These are phyloP conservation scores for Antennarius maculatus DNA, from an alignment of 2,797 vertebrate species.

Conservation along the genomic window DNA sequence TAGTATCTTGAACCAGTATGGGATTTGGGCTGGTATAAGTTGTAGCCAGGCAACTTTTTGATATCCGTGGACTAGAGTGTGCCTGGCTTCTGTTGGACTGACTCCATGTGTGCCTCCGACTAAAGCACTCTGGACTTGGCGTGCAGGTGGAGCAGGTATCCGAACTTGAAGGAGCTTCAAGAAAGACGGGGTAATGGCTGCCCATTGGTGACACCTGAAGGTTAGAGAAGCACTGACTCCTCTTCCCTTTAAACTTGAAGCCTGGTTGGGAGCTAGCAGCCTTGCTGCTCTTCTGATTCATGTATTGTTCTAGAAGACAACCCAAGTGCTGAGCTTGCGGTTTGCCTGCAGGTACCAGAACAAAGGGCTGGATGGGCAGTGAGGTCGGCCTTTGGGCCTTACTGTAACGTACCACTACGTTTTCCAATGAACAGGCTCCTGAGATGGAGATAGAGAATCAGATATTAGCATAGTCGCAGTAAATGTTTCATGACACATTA, in stretches of 20 bases:
- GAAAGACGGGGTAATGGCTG: slow-evolving; percentile 83
- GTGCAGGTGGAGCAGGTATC: slow-evolving; percentile 90
- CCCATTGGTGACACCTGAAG: slow-evolving; percentile 84
- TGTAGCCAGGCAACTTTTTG: slow-evolving; percentile 27
- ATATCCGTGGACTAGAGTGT: slow-evolving; percentile 22
- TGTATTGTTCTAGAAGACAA: slow-evolving; percentile 88
- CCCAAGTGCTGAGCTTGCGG: slow-evolving; percentile 76
- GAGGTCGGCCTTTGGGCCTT: slow-evolving; percentile 95
- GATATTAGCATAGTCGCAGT: neutral
- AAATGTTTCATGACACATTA: neutral
- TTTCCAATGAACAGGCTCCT: slow-evolving; percentile 75
- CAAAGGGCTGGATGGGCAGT: slow-evolving; percentile 94
- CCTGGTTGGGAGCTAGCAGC: slow-evolving; percentile 48
- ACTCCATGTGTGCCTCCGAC: slow-evolving; percentile 50
- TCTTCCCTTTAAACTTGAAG: slow-evolving; percentile 62
- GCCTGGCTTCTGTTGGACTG: slow-evolving; percentile 40
- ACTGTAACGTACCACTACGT: slow-evolving; percentile 84
- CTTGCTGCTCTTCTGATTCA: slow-evolving; percentile 84
- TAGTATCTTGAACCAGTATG: slow-evolving; percentile 26
- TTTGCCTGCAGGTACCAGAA: slow-evolving; percentile 86
- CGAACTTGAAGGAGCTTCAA: slow-evolving; percentile 83
- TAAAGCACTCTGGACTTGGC: slow-evolving; percentile 71
- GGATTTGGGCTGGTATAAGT: slow-evolving; percentile 23
- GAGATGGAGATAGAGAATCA: slow-evolving; percentile 10
- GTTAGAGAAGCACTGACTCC: slow-evolving; percentile 73